Evolutionary conservation across 2,888 invertebrate species (phyloP).

Genomic region (Ophion obscuratus): DNA sequence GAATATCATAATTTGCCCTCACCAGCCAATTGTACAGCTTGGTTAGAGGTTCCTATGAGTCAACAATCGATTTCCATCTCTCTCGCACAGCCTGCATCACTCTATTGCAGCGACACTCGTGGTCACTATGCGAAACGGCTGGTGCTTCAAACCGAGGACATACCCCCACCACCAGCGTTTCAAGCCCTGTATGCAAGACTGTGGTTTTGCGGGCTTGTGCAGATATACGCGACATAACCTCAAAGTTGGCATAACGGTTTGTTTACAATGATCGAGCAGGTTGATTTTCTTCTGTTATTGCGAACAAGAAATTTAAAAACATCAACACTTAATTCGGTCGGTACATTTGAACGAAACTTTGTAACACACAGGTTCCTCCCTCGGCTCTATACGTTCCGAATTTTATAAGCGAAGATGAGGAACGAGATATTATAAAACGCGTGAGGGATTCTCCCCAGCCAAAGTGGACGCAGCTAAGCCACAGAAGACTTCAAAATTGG

Average conservation of each 20-base stretch:
- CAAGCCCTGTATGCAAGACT: too few species aligned
- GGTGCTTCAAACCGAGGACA: too few species aligned
- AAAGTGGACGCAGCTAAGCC: conserved; percentile 97
- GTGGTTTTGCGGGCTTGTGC: neutral
- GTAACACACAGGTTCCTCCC: conserved; percentile 85
- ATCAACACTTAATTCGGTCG: neutral
- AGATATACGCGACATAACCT: conserved; percentile 20
- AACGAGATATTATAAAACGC: conserved; percentile 88
- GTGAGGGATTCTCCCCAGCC: conserved; percentile 94
- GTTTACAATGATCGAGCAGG: conserved; percentile 43
- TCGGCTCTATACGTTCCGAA: conserved; percentile 93
- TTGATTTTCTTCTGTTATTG: conserved; percentile 9
- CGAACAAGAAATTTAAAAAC: neutral
- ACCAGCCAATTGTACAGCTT: too few species aligned
- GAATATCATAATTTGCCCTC: too few species aligned
- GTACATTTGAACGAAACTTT: conserved; percentile 18
- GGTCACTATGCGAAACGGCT: too few species aligned
- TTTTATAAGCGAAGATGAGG: conserved; percentile 92
- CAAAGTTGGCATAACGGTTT: neutral
- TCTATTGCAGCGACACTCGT: too few species aligned
- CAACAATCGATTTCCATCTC: too few species aligned
- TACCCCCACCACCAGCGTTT: too few species aligned
- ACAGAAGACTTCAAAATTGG: conserved; percentile 98
- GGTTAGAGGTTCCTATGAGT: too few species aligned
- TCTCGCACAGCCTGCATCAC: too few species aligned